These are phyloP conservation scores for Harmothoe impar DNA, from an alignment of 2,888 invertebrate genomes.

Conservation along the genomic window DNA sequence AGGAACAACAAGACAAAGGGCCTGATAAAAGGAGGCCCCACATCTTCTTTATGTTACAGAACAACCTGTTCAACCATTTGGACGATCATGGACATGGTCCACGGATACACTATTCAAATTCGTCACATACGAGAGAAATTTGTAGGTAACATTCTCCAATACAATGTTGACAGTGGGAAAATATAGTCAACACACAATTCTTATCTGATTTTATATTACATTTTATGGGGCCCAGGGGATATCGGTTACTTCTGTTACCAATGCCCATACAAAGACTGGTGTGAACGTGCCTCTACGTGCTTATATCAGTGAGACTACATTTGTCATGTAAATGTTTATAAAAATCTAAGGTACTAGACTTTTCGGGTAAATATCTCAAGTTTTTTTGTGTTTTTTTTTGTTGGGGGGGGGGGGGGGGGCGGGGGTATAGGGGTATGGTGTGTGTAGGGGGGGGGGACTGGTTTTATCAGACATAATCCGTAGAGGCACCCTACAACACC, in stretches of 20 bases:
- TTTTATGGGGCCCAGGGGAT: background rate
- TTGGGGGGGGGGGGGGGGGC: too few relatives aligned
- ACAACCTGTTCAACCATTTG: background rate
- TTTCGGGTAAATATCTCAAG: too few relatives aligned
- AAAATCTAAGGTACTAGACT: too few relatives aligned
- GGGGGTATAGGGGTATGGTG: too few relatives aligned
- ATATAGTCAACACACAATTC: background rate
- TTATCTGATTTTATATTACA: background rate
- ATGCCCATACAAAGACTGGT: background rate
- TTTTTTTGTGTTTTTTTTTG: too few relatives aligned
- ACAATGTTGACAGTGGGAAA: background rate
- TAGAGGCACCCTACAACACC: background rate
- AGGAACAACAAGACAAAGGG: background rate
- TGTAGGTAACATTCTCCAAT: background rate
- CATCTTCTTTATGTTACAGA: background rate
- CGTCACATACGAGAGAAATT: background rate
- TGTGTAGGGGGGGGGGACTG: too few relatives aligned
- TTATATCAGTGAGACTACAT: background rate
- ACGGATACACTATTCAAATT: constrained; percentile 20
- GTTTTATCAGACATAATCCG: too few relatives aligned
- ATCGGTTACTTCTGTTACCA: background rate
- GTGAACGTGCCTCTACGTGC: background rate
- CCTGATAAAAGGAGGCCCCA: background rate
- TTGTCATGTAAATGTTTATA: too few relatives aligned
- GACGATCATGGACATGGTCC: constrained; percentile 22